Evolutionary conservation across 92 coral and sea anemone species (phyloP), one percentile per base, ranked within the genome.

Genomic region (Porites lobata): DNA sequence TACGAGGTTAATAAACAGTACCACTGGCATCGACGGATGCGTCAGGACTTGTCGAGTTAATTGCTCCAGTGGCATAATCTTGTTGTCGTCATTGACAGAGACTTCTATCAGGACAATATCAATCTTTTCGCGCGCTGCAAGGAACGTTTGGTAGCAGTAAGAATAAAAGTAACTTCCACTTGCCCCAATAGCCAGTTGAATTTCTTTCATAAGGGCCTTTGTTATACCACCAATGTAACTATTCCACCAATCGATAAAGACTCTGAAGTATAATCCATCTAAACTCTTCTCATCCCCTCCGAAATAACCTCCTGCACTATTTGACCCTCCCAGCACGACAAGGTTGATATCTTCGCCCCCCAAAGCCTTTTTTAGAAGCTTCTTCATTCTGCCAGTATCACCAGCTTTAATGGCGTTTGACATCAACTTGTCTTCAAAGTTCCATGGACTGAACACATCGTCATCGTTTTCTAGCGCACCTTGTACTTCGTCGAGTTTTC

Each of bases 271-370:
- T 52, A 87, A 76, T 21, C 89, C 91, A 0, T 89, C 24, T 24
- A 85, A 22, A 50, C 91, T 52, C 9, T 87, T 82, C 65, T 90
- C 90, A 66, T 87, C 92, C 15, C 76, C 75, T 22, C 86, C 84
- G 10, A 95, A 58, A 8, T 92, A 92, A 6, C 96, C 98, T 7
- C 96, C 98, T 19, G 98, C 98, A 15, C 93, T 89, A 75, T 95
- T 91, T 20, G 98, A 95, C 5, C 98, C 96, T 18, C 96, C 96
- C 7, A 90, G 80, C 57, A 93, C 92, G 71, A 91, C 92, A 2
- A 92, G 47, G 4, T 84, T 82, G 29, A 95, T 69, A 26, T 72
- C 19, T 82, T 86, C 79, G 3, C 96, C 96, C 15, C 69, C 67
- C n/a, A 85, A 21, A 1, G 90, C 96, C 90, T 93, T 95, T 50